Evolutionary conservation across 2,888 invertebrate species (phyloP), one percentile per base, ranked within the genome.

Genomic region (Nemapogon koenigi): DNA sequence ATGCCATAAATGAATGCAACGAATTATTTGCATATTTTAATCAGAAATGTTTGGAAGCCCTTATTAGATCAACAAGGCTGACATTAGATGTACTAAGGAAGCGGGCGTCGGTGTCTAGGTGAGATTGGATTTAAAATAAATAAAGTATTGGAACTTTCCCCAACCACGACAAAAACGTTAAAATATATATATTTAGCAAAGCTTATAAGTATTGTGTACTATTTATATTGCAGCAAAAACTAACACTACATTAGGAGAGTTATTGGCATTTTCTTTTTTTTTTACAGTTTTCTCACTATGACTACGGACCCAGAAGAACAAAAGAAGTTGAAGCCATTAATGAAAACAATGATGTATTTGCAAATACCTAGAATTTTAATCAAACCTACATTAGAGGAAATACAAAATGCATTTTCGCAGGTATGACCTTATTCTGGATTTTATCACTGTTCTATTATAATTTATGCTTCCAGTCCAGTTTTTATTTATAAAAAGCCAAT

Each of bases 1-100:
- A 80, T 26, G 70, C 87, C 3, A 83, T 87, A 31, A 86, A 83
- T 36, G 90, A 91, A 55, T 90, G 90, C 51, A 87, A 90, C 57
- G 91, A 93, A 55, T 69, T 93, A 35, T 92, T 90, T 57, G 86
- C 88, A 1, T 88, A 86, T 57, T 92, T 91, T 52, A 90, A 91
- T 48, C 85, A 85, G 37, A 89, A 87, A 63, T 82, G 90, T 43
- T 70, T 89, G 19, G 87, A 90, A 43, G 70, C 90, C 2, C 69
- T 94, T 14, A 87, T 90, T 8, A 89, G 87, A 51, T 84, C 87
- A 38, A 90, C 91, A 0, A 86, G 86, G 55, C 69, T 75, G 30
- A 90, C 91, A 10, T 68, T 94, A 41, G 91, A 92, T 53, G 61
- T 82, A 41, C 65, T 93, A 19, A 85, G 88, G 43, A 83, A 83